These are phyloP conservation scores for Catharus fuscescens DNA, from an alignment of 2,113 vertebrate species.

Conservation along the genomic window DNA sequence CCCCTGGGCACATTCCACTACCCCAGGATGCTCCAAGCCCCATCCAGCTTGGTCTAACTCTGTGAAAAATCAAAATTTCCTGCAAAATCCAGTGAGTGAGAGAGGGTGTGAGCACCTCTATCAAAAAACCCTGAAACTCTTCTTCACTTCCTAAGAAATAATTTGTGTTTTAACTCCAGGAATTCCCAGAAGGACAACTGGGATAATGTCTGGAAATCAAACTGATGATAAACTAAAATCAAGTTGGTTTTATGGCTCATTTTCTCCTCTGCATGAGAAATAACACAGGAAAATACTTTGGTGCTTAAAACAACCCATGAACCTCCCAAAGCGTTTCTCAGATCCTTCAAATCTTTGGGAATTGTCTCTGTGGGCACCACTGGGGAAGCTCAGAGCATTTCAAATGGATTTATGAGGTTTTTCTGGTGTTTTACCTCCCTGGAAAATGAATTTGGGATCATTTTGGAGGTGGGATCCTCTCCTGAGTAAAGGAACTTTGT, in stretches of 20 bases:
- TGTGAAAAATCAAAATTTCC: neutral
- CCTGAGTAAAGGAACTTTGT: no score
- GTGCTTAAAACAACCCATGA: constrained; percentile 4
- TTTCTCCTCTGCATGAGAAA: neutral
- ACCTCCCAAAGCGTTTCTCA: neutral
- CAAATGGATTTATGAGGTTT: neutral
- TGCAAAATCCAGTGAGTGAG: neutral
- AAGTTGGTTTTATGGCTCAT: neutral
- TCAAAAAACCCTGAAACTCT: neutral
- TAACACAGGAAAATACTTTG: neutral
- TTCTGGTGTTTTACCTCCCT: no score
- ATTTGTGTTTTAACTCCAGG: neutral
- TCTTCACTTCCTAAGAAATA: neutral
- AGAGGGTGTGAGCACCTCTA: fast-evolving
- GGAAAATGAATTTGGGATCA: no score
- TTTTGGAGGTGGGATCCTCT: no score
- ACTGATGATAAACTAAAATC: neutral
- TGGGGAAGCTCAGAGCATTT: neutral
- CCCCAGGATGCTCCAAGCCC: neutral
- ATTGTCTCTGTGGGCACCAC: neutral
- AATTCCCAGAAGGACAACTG: neutral
- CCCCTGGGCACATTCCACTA: neutral
- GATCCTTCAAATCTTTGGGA: neutral
- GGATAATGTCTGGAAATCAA: neutral
- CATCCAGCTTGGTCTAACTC: neutral